Evolutionary conservation across 35 echinoderm and acorn worm species (phyloP).

Genomic region (Apostichopus californicus): DNA sequence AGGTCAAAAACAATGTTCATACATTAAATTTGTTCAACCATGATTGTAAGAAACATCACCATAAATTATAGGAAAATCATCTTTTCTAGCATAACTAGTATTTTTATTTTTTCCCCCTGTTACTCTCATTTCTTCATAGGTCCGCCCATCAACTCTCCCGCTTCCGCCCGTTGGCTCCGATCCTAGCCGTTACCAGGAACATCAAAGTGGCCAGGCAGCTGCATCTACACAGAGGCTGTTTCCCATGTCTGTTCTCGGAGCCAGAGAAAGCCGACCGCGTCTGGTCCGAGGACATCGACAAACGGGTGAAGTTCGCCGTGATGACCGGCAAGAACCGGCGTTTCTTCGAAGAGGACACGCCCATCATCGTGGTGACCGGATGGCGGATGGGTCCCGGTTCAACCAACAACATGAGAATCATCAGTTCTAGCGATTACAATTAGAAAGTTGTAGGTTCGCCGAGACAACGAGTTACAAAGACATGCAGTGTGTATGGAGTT

Average conservation of each 20-base stretch:
- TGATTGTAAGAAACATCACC: no score
- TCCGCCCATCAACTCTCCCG: conserved; percentile 85
- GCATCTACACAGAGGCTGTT: conserved; percentile 85
- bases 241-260: conserved; percentile 71
- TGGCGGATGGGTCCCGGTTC: conserved; percentile 88
- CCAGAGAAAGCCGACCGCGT: conserved; percentile 25
- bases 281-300: conserved; percentile 91
- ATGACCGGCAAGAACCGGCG: conserved; percentile 65
- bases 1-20: no score
- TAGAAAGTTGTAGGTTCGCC: not conserved
- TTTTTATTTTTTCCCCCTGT: no score
- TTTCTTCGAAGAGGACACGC: conserved; percentile 79
- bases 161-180: conserved; percentile 88
- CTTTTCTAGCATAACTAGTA: no score
- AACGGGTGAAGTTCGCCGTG: conserved; percentile 83
- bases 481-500: not conserved
- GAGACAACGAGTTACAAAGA: not conserved
- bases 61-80: no score
- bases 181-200: conserved; percentile 77
- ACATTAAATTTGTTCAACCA: no score
- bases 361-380: conserved; percentile 85
- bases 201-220: conserved; percentile 70
- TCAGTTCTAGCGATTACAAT: conserved; percentile 61
- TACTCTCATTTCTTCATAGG: conserved; percentile 33
- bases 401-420: conserved; percentile 96